Conservation (phyloP, 1,140 invertebrate species). For the Portunus trituberculatus region DNA sequence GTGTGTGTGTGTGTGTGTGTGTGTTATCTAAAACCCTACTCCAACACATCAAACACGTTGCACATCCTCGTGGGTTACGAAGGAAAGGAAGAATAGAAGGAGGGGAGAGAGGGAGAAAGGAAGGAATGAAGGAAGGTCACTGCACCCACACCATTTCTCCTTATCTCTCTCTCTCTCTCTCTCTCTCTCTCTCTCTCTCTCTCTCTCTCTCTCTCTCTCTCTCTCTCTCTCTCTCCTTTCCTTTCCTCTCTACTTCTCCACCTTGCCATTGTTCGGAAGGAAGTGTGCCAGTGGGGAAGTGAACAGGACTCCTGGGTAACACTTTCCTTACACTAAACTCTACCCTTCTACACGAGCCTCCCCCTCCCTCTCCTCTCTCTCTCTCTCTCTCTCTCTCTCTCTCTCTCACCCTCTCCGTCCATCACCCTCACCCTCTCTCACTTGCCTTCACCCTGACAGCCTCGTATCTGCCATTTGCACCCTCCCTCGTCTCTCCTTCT, state of each 20-base stretch:
- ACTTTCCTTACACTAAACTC: background rate
- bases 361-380: no score
- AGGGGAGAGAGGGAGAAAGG: background rate
- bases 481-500: background rate
- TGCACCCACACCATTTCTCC: background rate
- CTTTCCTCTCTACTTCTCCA: background rate
- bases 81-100: background rate
- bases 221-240: background rate
- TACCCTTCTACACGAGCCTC: background rate
- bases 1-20: conserved; percentile 38
- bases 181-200: background rate
- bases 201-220: background rate
- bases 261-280: background rate
- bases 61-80: no score
- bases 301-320: background rate
- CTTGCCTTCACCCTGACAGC: background rate
- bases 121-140: background rate
- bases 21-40: background rate
- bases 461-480: conserved; percentile 11
- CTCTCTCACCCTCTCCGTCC: no score
- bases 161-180: background rate
- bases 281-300: background rate
- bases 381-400: no score
- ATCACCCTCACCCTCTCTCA: no score
- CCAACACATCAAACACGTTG: no score